These are phyloP conservation scores for Synergus japonicus DNA, from an alignment of 2,888 invertebrate species.

Conservation along the genomic window DNA sequence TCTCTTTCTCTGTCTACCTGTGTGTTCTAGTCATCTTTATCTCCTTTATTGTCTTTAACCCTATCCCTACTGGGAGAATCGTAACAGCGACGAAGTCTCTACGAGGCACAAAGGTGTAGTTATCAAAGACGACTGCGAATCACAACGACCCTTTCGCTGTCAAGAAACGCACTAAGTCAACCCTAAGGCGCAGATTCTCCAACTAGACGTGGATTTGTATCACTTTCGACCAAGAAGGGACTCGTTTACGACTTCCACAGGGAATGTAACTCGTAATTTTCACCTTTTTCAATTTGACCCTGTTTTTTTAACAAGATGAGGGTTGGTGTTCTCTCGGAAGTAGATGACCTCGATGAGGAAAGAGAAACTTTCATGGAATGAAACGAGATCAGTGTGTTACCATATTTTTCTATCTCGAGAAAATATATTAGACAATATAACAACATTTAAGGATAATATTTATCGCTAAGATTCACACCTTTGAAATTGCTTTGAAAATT, in stretches of 20 bases:
- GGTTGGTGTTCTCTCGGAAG: background rate
- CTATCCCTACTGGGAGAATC: slow-evolving; percentile 39
- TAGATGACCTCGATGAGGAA: background rate
- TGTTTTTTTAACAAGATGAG: background rate
- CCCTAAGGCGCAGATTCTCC: slow-evolving; percentile 16
- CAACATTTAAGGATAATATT: too few relatives aligned
- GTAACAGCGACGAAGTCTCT: slow-evolving; percentile 52
- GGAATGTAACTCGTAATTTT: slow-evolving; percentile 6
- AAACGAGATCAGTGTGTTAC: background rate
- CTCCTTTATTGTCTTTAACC: slow-evolving; percentile 40
- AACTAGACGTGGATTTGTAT: slow-evolving; percentile 16
- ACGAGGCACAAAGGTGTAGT: slow-evolving; percentile 63
- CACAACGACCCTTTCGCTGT: slow-evolving; percentile 36
- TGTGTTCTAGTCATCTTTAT: slow-evolving; percentile 42
- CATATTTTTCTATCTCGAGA: too few relatives aligned
- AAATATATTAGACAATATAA: too few relatives aligned
- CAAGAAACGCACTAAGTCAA: slow-evolving; percentile 3
- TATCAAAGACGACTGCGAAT: slow-evolving; percentile 45
- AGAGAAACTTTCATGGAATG: background rate
- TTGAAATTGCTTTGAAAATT: background rate
- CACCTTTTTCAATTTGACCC: background rate
- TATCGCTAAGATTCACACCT: background rate
- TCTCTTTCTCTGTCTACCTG: slow-evolving; percentile 39
- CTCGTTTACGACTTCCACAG: background rate
- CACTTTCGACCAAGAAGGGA: slow-evolving; percentile 8